Conservation (phyloP, 2,888 invertebrate species). For the Melanostoma scalare region DNA sequence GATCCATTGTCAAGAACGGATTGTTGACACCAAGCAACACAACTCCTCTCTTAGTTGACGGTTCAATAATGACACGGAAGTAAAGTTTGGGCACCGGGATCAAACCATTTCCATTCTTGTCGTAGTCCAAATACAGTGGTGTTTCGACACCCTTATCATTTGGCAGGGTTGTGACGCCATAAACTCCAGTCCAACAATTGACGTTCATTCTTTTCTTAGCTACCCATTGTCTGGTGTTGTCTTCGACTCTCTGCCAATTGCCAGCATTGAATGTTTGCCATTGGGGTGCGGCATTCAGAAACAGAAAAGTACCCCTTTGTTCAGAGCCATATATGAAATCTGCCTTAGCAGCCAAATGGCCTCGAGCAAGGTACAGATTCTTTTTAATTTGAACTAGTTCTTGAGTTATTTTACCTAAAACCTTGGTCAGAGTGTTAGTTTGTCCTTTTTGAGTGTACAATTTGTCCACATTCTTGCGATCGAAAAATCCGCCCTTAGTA, state of each 20-base stretch:
- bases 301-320: slow-evolving; percentile 83
- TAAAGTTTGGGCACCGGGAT: slow-evolving; percentile 84
- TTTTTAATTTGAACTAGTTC: slow-evolving; percentile 74
- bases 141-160: slow-evolving; percentile 81
- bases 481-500: slow-evolving; percentile 78
- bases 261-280: slow-evolving; percentile 84
- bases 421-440: slow-evolving; percentile 32
- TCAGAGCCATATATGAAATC: slow-evolving; percentile 83
- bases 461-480: slow-evolving; percentile 77
- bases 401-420: slow-evolving; percentile 32
- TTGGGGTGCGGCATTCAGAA: slow-evolving; percentile 83
- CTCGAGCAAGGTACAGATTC: slow-evolving; percentile 80
- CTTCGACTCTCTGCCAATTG: slow-evolving; percentile 84
- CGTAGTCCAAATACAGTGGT: slow-evolving; percentile 80
- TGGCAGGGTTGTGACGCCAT: slow-evolving; percentile 83
- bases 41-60: slow-evolving; percentile 81
- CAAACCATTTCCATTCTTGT: slow-evolving; percentile 78
- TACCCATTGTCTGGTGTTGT: slow-evolving; percentile 82
- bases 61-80: slow-evolving; percentile 85
- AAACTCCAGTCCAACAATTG: slow-evolving; percentile 84
- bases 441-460: slow-evolving; percentile 79
- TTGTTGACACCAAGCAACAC: slow-evolving; percentile 83
- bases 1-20: slow-evolving; percentile 76
- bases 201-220: slow-evolving; percentile 78
- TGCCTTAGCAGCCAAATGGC: slow-evolving; percentile 83